Evolutionary conservation across 2,888 invertebrate genomes (phyloP).

Genomic region (Pseudoips prasinana): DNA sequence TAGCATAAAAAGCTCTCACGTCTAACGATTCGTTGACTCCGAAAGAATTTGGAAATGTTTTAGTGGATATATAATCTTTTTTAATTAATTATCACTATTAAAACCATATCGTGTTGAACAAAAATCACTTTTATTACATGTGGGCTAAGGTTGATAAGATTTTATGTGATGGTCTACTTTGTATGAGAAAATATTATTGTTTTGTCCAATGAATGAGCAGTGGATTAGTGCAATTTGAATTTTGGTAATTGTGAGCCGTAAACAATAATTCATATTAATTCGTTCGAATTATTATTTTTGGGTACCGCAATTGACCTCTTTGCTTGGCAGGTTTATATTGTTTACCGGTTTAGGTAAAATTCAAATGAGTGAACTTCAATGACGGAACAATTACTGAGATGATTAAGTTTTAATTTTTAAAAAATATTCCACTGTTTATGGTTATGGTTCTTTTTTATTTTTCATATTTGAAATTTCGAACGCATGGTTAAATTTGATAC

Average conservation of each 20-base stretch:
- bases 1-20: slow-evolving; percentile 52
- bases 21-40: slow-evolving; percentile 65
- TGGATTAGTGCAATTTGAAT: slow-evolving; percentile 75
- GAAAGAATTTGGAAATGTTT: slow-evolving; percentile 71
- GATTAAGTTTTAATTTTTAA: too few species aligned
- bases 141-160: slow-evolving; percentile 37
- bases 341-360: slow-evolving; percentile 31
- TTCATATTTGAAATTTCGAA: too few species aligned
- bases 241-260: slow-evolving; percentile 60
- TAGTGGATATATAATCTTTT: slow-evolving; percentile 64
- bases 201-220: slow-evolving; percentile 69
- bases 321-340: slow-evolving; percentile 25
- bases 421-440: too few species aligned
- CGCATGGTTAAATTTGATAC: too few species aligned
- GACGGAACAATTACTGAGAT: slow-evolving; percentile 1
- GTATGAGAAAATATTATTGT: slow-evolving; percentile 71
- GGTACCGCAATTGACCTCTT: slow-evolving; percentile 45
- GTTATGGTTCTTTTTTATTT: too few species aligned
- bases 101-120: slow-evolving; percentile 19
- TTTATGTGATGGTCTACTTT: slow-evolving; percentile 34
- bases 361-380: slow-evolving; percentile 28
- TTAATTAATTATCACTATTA: slow-evolving; percentile 75
- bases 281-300: slow-evolving; percentile 56
- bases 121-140: slow-evolving; percentile 37
- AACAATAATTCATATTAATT: slow-evolving; percentile 67